Conservation (phyloP, 2,113 vertebrate species). For the Vimba vimba region DNA sequence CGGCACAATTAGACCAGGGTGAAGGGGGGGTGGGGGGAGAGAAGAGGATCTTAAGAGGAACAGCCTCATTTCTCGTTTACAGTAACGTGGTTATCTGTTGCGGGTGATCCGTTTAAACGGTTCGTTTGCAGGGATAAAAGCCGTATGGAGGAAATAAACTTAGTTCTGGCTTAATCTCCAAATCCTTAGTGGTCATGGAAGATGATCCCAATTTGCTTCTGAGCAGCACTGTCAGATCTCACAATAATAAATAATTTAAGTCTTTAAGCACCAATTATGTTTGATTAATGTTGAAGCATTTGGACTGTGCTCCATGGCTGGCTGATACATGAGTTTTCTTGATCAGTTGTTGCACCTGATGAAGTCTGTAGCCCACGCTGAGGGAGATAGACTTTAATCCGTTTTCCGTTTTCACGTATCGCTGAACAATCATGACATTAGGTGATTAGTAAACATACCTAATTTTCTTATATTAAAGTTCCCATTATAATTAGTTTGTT, state of each 20-base stretch:
- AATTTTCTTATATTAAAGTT: constrained; percentile 41
- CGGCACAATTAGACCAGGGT: constrained; percentile 79
- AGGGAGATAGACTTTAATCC: constrained; percentile 53
- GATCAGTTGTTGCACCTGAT: constrained; percentile 70
- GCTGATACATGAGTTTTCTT: constrained; percentile 65
- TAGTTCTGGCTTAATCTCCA: constrained; percentile 84
- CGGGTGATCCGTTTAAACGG: constrained; percentile 83
- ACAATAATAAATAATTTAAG: constrained; percentile 84
- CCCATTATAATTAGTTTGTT: constrained; percentile 9
- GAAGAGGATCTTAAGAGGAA: constrained; percentile 78
- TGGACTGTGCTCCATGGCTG: constrained; percentile 68
- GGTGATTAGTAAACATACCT: constrained; percentile 50
- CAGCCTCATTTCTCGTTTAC: constrained; percentile 76
- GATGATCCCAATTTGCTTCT: constrained; percentile 85
- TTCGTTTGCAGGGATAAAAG: constrained; percentile 84
- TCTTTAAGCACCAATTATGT: constrained; percentile 82
- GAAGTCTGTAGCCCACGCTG: constrained; percentile 50
- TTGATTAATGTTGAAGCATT: constrained; percentile 78
- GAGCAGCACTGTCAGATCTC: constrained; percentile 81
- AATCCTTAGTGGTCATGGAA: constrained; percentile 85
- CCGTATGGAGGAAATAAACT: constrained; percentile 81
- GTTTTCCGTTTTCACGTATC: constrained; percentile 39
- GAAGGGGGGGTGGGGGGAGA: constrained; percentile 62
- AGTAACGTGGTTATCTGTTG: constrained; percentile 82
- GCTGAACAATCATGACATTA: constrained; percentile 48